These are phyloP conservation scores for Typhlichthys eigenmanni DNA, from an alignment of 2,797 vertebrate genomes.

Conservation along the genomic window DNA sequence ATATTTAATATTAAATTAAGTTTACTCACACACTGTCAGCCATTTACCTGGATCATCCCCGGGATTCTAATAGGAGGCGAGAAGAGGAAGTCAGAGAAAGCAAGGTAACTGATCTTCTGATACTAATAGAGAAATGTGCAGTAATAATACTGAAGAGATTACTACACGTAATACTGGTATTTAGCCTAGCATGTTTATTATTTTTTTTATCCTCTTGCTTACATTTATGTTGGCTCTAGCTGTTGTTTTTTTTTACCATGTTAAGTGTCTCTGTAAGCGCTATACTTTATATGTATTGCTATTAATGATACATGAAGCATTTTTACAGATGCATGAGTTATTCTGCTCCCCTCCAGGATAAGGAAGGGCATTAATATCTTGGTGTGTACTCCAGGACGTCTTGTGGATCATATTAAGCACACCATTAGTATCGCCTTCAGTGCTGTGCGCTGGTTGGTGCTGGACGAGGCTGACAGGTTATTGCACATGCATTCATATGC, in stretches of 20 bases:
- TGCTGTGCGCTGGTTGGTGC: constrained; percentile 84
- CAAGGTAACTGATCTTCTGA: constrained; percentile 77
- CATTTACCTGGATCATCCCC: constrained; percentile 88
- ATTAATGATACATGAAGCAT: too few relatives aligned
- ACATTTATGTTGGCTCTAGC: too few relatives aligned
- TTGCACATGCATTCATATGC: background rate
- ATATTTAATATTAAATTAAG: background rate
- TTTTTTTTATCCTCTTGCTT: too few relatives aligned
- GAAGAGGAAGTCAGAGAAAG: constrained; percentile 95
- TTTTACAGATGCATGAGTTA: too few relatives aligned
- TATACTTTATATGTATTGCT: too few relatives aligned
- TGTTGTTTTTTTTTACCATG: too few relatives aligned
- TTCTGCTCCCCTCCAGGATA: constrained; percentile 71
- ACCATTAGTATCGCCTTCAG: constrained; percentile 88
- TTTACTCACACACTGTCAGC: constrained; percentile 63
- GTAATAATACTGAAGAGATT: too few relatives aligned
- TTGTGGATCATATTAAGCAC: constrained; percentile 93
- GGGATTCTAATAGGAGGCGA: constrained; percentile 98
- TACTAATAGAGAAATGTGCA: too few relatives aligned
- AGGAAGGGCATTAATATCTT: constrained; percentile 96
- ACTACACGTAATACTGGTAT: too few relatives aligned
- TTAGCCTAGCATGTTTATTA: too few relatives aligned
- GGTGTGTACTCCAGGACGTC: constrained; percentile 90
- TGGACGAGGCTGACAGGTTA: constrained; percentile 96
- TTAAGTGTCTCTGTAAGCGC: too few relatives aligned